Base-by-base conservation (phyloP, 1,140 invertebrate genomes). In the Mercenaria mercenaria region DNA sequence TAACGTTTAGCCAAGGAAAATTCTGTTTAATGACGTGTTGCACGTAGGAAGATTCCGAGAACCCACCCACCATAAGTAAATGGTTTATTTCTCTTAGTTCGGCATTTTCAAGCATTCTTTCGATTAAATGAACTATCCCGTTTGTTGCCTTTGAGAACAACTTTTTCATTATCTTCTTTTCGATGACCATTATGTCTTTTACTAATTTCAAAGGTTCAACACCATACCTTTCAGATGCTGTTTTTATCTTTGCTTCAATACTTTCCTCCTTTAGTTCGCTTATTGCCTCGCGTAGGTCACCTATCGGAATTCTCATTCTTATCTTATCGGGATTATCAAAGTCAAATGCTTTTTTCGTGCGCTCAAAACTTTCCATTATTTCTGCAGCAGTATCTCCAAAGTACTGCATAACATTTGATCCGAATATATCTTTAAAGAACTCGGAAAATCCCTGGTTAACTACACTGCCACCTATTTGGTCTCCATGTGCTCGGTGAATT, bases 21-120 rank as follows among this genome's bases (percentile, higher is more conserved):
- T 88, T 56, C 0, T 47, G n/a, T 26, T 29, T 20, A 23, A 88
- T 50, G 11, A 39, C 64, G 26, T 52, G 39, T 34, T 47, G 50
- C 11, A 88, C 32, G 11, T 50, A 43, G 1, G 20, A 4, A 43
- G 47, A 81, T n/a, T 69, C 52, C 2, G 86, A 88, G 64, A 88
- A 88, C 6, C 86, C 86, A 52, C 86, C 86, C 1, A 61, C 86
- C 13, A 88, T 23, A 18, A 80, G 34, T 13, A 88, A 64, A 6
- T 47, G 80, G n/a, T 88, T 67, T 20, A 88, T 61, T 6, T 43
- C 61, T 34, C n/a, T 23, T 23, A 81, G 56, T 59, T 59, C 18
- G 8, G 26, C 41, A 69, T 80, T 50, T 29, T 26, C 47, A 3
- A 26, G 26, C 32, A 88, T 72, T 50, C 72, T 29, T 32, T 61